Evolutionary conservation across 2,113 vertebrate genomes (phyloP).

Genomic region (Anarhynchus alexandrinus): DNA sequence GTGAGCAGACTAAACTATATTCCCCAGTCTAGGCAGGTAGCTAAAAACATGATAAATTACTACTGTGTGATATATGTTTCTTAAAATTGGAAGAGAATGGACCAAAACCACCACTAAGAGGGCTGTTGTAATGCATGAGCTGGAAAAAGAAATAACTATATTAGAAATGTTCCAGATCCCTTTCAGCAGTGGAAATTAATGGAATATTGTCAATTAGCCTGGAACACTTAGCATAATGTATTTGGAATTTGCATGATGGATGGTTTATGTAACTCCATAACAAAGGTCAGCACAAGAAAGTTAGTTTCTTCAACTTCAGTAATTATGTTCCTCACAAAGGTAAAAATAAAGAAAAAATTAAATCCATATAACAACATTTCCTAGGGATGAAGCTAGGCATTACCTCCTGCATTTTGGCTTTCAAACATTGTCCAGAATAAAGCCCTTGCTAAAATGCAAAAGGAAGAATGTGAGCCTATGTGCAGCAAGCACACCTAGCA

Average conservation of each 20-base stretch:
- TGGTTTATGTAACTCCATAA: neutral
- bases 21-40: neutral
- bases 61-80: neutral
- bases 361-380: neutral
- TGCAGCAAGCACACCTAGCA: neutral
- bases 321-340: neutral
- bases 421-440: neutral
- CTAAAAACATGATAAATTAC: constrained; percentile 14
- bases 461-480: neutral
- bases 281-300: neutral
- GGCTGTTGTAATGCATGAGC: neutral
- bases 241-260: constrained; percentile 15
- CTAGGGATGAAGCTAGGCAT: neutral
- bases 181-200: constrained; percentile 36
- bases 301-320: neutral
- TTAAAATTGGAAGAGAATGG: constrained; percentile 16
- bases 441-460: neutral
- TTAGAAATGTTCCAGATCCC: constrained; percentile 19
- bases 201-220: constrained; percentile 28
- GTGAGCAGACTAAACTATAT: neutral
- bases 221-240: constrained; percentile 3
- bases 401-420: neutral
- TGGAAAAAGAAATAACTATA: neutral
- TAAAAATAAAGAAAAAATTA: neutral
- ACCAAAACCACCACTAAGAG: neutral